A percentile compares a stretch with the other conserved stretches of the same genome.
phyloP scores from a whole-genome alignment of 2,888 invertebrate species.

The Petrolisthes manimaculis region DNA sequence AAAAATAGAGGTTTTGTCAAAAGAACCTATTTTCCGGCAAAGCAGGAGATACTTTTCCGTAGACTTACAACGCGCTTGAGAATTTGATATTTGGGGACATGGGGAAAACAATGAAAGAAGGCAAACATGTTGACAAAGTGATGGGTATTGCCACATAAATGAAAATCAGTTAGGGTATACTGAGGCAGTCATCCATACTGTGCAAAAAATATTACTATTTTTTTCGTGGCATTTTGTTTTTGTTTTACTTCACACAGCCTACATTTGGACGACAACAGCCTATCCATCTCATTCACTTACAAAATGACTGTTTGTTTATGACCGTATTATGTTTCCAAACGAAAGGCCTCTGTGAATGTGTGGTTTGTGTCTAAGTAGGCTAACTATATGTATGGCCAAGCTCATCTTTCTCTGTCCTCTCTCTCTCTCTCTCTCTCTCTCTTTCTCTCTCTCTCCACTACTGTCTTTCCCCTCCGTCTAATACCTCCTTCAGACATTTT shows the following conservation, averaged over 20 bases:
- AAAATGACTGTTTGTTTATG: neutral
- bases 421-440: neutral
- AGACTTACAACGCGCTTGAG: too few species aligned
- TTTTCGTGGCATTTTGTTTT: neutral
- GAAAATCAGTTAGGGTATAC: too few species aligned
- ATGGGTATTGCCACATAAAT: too few species aligned
- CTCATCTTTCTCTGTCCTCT: neutral
- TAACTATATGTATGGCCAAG: neutral
- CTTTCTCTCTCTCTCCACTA: constrained; percentile 1
- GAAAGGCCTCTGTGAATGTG: neutral
- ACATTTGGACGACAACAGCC: neutral
- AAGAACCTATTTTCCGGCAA: too few species aligned
- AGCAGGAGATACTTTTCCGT: too few species aligned
- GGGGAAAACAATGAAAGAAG: too few species aligned
- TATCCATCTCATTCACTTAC: neutral
- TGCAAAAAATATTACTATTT: neutral
- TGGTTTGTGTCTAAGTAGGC: neutral
- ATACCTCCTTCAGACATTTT: neutral
- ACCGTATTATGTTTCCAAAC: neutral
- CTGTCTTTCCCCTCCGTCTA: neutral
- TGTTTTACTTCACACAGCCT: neutral
- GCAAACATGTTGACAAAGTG: too few species aligned
- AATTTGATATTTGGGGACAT: too few species aligned
- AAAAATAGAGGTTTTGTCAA: too few species aligned
- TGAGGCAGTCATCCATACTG: too few species aligned